These are phyloP conservation scores for Gila orcuttii DNA, from an alignment of 2,113 vertebrate genomes.

Conservation along the genomic window DNA sequence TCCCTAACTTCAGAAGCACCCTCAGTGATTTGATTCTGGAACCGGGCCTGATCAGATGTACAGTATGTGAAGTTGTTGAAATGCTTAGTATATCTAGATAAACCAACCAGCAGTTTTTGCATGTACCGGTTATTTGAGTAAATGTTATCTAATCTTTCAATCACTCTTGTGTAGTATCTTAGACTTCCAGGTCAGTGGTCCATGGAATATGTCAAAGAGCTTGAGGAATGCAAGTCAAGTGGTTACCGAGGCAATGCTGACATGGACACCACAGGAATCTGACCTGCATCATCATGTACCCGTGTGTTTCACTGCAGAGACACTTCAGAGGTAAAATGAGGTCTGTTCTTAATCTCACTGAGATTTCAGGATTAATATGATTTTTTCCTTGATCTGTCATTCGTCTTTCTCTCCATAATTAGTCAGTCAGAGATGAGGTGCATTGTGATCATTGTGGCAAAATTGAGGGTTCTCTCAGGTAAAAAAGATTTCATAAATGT, in stretches of 20 bases:
- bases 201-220: constrained; percentile 64
- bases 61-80: background rate
- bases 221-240: constrained; percentile 20
- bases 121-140: background rate
- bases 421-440: constrained; percentile 79
- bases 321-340: constrained; percentile 47
- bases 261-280: constrained; percentile 64
- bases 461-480: constrained; percentile 61
- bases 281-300: constrained; percentile 64
- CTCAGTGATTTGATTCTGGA: too few relatives aligned
- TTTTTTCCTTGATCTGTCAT: background rate
- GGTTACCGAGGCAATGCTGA: constrained; percentile 55
- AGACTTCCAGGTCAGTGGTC: constrained; percentile 76
- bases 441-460: constrained; percentile 64
- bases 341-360: background rate
- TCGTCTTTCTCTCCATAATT: constrained; percentile 32
- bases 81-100: background rate
- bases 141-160: background rate
- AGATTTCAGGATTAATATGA: background rate
- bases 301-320: constrained; percentile 76
- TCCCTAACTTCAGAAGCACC: too few relatives aligned
- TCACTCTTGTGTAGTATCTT: constrained; percentile 59
- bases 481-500: constrained; percentile 8
- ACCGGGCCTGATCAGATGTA: background rate
- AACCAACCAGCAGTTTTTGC: background rate